Conservation (phyloP, 2,888 invertebrate species). For the Ephialtes manifestator region DNA sequence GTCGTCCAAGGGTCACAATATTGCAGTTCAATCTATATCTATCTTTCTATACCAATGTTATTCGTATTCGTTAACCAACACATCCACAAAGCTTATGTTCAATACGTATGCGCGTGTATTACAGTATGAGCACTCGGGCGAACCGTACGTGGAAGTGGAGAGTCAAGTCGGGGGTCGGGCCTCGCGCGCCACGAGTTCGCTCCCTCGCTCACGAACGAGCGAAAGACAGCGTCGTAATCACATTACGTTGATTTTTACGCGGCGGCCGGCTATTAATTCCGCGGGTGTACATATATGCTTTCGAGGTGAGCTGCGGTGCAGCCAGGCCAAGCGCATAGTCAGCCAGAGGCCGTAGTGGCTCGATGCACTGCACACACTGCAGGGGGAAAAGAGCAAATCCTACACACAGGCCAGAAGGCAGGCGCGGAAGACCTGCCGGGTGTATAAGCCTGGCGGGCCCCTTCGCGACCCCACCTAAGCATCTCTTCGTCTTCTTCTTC, state of each 20-base stretch:
- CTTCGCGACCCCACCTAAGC: constrained; percentile 82
- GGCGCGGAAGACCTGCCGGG: constrained; percentile 65
- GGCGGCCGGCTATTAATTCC: constrained; percentile 84
- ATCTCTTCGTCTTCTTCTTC: constrained; percentile 67
- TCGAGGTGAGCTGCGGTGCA: constrained; percentile 39
- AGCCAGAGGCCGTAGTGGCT: constrained; percentile 50
- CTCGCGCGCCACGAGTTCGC: constrained; percentile 71
- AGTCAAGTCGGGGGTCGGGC: constrained; percentile 50
- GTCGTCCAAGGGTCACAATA: constrained; percentile 61
- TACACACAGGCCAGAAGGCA: constrained; percentile 59
- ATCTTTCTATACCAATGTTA: constrained; percentile 45
- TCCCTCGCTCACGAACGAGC: constrained; percentile 78
- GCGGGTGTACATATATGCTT: constrained; percentile 79
- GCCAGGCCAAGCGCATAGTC: constrained; percentile 50
- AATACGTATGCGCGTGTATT: constrained; percentile 26
- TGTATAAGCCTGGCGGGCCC: constrained; percentile 65
- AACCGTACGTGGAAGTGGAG: constrained; percentile 56
- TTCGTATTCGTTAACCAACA: constrained; percentile 53
- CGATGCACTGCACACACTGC: constrained; percentile 47
- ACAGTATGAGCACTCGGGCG: constrained; percentile 51
- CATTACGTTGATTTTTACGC: constrained; percentile 83
- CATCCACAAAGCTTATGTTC: constrained; percentile 19
- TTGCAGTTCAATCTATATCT: constrained; percentile 45
- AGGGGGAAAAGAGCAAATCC: constrained; percentile 53
- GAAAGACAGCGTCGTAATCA: constrained; percentile 84